Evolutionary conservation across 2,113 vertebrate genomes (phyloP).

Genomic region (Hassar affinis): DNA sequence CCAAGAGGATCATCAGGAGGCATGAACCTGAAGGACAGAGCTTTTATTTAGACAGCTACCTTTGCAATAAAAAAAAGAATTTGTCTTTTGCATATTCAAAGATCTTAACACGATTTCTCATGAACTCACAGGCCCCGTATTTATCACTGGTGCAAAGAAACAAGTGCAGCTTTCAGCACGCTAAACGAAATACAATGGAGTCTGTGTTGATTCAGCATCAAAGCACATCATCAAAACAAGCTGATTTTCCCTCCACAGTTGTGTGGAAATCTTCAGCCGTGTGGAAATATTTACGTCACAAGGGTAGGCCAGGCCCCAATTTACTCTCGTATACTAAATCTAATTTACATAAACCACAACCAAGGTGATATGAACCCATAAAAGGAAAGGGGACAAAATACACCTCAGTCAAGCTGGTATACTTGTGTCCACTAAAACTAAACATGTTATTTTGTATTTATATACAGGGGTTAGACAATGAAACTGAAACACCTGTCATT

Average conservation of each 20-base stretch:
- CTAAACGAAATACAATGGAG: neutral
- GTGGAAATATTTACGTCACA: neutral
- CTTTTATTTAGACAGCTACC: neutral
- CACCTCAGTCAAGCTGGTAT: neutral
- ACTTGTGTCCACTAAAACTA: neutral
- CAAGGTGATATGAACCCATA: neutral
- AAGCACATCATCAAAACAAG: neutral
- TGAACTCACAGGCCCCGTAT: neutral
- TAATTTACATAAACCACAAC: neutral
- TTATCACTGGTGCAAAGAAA: neutral
- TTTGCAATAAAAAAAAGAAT: neutral
- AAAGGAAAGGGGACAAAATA: neutral
- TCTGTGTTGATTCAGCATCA: neutral
- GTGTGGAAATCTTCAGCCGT: neutral
- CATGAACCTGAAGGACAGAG: conserved; percentile 80
- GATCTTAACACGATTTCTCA: neutral
- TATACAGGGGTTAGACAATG: too few species aligned
- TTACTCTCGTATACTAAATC: neutral
- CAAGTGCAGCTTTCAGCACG: neutral
- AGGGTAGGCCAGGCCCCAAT: neutral
- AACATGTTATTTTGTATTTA: neutral
- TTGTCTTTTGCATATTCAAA: neutral
- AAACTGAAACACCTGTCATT: too few species aligned
- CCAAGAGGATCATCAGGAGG: conserved; percentile 96
- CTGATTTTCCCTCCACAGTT: neutral